Percentiles rank a stretch among this genome's conserved stretches.
Conservation (phyloP, 2,888 invertebrate species). For the Nephrotoma guestfalica region DNA sequence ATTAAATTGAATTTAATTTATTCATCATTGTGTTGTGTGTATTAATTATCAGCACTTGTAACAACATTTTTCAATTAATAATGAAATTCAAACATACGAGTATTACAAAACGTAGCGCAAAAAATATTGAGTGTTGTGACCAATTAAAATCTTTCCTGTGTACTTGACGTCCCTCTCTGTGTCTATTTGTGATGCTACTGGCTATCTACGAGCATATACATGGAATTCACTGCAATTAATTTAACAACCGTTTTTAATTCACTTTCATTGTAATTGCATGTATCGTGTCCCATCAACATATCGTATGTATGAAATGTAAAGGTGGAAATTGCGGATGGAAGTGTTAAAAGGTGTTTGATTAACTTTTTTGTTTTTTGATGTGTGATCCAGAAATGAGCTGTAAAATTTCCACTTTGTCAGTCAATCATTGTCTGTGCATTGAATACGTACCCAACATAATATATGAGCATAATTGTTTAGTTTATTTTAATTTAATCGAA, state of each 20-base stretch:
- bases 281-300: not conserved
- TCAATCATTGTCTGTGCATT: not conserved
- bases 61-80: not conserved
- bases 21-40: not conserved
- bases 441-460: not conserved
- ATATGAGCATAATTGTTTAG: not conserved
- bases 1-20: not conserved
- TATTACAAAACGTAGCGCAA: not conserved
- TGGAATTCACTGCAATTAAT: not conserved
- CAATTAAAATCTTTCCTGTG: not conserved
- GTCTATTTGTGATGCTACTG: not conserved
- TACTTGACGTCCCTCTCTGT: not conserved
- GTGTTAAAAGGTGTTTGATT: not conserved
- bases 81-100: not conserved
- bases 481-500: not conserved
- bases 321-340: not conserved
- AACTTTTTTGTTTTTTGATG: not conserved
- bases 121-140: not conserved
- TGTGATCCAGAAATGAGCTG: not conserved
- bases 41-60: not conserved
- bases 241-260: not conserved
- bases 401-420: not conserved
- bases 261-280: not conserved
- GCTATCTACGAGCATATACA: not conserved
- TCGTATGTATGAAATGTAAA: not conserved